Evolutionary conservation across 2,888 invertebrate species (phyloP).

Genomic region (Trissolcus brochymenae): DNA sequence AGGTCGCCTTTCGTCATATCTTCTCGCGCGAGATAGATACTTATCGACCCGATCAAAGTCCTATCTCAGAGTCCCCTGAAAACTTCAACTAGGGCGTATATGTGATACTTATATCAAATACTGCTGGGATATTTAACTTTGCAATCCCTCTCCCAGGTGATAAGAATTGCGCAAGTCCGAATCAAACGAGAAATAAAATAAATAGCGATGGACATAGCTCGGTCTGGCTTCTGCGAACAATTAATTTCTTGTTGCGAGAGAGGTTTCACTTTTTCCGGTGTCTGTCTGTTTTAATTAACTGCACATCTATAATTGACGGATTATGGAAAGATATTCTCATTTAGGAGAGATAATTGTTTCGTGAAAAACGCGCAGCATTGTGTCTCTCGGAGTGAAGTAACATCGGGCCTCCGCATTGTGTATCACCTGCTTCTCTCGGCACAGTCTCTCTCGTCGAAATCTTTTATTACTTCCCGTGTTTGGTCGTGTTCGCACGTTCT

Average conservation of each 20-base stretch:
- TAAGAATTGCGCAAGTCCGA: too few relatives aligned
- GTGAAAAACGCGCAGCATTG: constrained; percentile 41
- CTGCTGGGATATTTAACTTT: background rate
- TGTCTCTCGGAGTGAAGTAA: constrained; percentile 42
- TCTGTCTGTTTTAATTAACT: constrained; percentile 28
- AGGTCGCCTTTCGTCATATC: constrained; percentile 67
- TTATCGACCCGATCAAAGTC: constrained; percentile 41
- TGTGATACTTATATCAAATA: constrained; percentile 25
- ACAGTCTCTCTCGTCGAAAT: constrained; percentile 50
- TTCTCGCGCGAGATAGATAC: constrained; percentile 38
- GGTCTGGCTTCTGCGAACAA: too few relatives aligned
- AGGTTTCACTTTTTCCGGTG: too few relatives aligned
- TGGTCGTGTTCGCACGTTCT: constrained; percentile 25
- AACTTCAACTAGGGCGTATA: constrained; percentile 6
- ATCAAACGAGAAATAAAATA: too few relatives aligned
- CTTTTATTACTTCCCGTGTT: constrained; percentile 56
- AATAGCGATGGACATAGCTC: too few relatives aligned
- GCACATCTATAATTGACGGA: constrained; percentile 26
- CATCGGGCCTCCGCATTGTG: constrained; percentile 59
- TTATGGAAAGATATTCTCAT: constrained; percentile 40
- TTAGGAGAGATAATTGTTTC: constrained; percentile 48
- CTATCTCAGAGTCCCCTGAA: constrained; percentile 10
- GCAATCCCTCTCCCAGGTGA: background rate
- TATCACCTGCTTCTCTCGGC: constrained; percentile 62
- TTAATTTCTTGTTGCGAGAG: too few relatives aligned